A percentile compares a stretch with the other conserved stretches of the same genome.
Evolutionary conservation across 2,888 invertebrate species (phyloP).

Genomic region (Himalopsyche japonica): DNA sequence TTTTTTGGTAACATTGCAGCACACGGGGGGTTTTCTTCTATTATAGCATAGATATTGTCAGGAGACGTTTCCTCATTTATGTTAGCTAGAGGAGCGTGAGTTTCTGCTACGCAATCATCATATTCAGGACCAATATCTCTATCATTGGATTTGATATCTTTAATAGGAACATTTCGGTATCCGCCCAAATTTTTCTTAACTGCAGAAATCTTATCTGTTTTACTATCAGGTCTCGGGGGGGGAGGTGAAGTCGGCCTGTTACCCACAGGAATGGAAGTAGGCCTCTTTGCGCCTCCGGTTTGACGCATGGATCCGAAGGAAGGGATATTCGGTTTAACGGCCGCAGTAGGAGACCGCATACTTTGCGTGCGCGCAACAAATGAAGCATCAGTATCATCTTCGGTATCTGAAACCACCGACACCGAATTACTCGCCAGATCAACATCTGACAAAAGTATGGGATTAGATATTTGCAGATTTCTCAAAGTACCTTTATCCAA

Average conservation of each 20-base stretch:
- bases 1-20: conserved; percentile 45
- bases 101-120: conserved; percentile 77
- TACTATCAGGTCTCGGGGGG: conserved; percentile 65
- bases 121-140: conserved; percentile 62
- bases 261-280: conserved; percentile 71
- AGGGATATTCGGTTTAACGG: conserved; percentile 66
- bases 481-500: conserved; percentile 73
- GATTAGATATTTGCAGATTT: conserved; percentile 80
- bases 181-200: conserved; percentile 54
- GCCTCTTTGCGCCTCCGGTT: conserved; percentile 66
- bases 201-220: conserved; percentile 38
- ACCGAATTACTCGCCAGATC: conserved; percentile 64
- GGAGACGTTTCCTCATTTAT: conserved; percentile 65
- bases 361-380: conserved; percentile 80
- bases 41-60: conserved; percentile 86
- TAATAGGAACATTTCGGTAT: conserved; percentile 60
- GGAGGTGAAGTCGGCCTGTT: conserved; percentile 76
- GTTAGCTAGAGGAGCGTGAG: conserved; percentile 63
- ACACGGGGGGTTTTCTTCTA: conserved; percentile 72
- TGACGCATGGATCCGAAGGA: conserved; percentile 85
- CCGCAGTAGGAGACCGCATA: conserved; percentile 66
- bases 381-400: conserved; percentile 59
- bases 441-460: conserved; percentile 74
- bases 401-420: conserved; percentile 61
- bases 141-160: conserved; percentile 46